Evolutionary conservation across 2,888 invertebrate species (phyloP), one percentile per base, ranked within the genome.

Genomic region (Drosophila differens): DNA sequence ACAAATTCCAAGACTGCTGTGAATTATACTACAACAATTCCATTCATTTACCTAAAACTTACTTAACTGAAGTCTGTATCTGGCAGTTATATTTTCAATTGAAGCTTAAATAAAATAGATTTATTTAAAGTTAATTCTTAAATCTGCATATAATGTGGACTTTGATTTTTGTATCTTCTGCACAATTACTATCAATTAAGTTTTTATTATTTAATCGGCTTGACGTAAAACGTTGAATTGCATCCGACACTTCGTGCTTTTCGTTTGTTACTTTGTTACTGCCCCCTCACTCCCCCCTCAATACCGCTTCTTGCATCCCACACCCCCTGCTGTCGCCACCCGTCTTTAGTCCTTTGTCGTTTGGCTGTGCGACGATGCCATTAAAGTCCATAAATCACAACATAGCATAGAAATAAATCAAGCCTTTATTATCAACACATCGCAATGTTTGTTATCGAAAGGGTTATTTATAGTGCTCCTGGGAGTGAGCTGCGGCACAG

Each of bases 381-480:
- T 87, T 87, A 90, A 85, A 90, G 88, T 73, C 76, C 90, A 87
- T 87, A 87, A 87, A 87, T 87, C 87, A 87, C 87, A 85, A 75
- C 88, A 82, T 83, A 76, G 90, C 88, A 85, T 88, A 88, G 85
- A 87, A 87, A 87, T 87, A 87, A 87, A 87, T 87, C 87, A 87
- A 87, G 88, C 90, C 90, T 88, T 87, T 87, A 87, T 87, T 87
- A 87, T 87, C 87, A 87, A 89, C 87, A 87, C 90, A 89, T 87
- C 88, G 87, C 88, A 89, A 89, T 90, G 88, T 85, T 89, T 89
- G 90, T 87, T 87, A 87, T 87, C 87, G 87, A 89, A 83, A 87
- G 87, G 88, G 88, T 87, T 87, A 87, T 87, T 87, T 87, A 87
- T 87, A 89, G 87, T 89, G 74, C 87, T 83, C 88, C 58, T 52